A percentile compares a stretch with the other conserved stretches of the same genome.
These are phyloP conservation scores for Xerus rutilus DNA, from an alignment of 2,797 vertebrate genomes.

Conservation along the genomic window DNA sequence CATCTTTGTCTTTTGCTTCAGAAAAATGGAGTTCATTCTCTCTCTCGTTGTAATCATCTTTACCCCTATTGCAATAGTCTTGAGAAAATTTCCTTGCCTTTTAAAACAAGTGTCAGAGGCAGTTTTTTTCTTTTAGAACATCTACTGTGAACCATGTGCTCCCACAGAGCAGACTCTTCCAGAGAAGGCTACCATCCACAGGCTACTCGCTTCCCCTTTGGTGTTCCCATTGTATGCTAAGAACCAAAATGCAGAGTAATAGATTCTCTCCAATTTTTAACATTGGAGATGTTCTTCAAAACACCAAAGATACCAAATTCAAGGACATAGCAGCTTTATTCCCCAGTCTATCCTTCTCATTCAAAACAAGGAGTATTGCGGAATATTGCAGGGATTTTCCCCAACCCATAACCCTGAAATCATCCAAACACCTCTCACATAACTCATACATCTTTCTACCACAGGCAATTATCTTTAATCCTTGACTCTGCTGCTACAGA, in stretches of 20 bases:
- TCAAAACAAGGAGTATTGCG: neutral
- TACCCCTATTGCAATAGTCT: neutral
- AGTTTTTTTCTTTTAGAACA: neutral
- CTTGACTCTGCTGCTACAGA: neutral
- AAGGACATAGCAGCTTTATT: neutral
- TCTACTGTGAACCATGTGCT: neutral
- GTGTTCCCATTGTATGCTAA: neutral
- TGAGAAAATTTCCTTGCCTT: neutral
- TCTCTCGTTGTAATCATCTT: neutral
- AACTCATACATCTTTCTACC: neutral
- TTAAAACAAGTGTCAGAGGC: neutral
- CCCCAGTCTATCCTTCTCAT: neutral
- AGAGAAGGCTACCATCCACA: neutral
- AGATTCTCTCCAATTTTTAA: neutral
- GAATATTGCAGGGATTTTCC: neutral
- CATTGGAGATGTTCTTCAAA: neutral
- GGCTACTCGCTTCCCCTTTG: neutral
- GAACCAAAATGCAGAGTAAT: neutral
- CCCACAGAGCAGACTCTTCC: neutral
- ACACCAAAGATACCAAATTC: neutral
- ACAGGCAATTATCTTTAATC: neutral
- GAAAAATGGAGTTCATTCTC: neutral
- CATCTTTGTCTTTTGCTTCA: neutral
- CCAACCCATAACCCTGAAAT: neutral
- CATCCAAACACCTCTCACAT: neutral